Percentiles rank a stretch among this genome's conserved stretches.
Conservation (phyloP, 1,140 invertebrate genomes). For the Drosophila subpulchrella region DNA sequence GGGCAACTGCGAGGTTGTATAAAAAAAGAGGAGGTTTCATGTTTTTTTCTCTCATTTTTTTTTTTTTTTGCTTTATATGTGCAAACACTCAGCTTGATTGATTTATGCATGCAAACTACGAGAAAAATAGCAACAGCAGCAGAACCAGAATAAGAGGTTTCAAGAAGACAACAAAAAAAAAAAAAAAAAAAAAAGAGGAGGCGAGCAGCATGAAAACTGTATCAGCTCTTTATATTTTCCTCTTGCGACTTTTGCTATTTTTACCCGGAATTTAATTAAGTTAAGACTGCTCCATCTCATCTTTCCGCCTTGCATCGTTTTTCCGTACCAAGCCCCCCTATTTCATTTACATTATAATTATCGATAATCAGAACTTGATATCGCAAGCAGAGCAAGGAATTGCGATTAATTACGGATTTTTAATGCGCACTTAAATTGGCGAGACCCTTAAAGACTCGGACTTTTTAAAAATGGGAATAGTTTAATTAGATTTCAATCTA, state of each 20-base stretch:
- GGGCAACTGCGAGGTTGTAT: neutral
- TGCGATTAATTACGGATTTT: neutral
- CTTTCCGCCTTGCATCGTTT: neutral
- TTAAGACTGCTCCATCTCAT: constrained; percentile 4
- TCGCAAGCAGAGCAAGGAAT: neutral
- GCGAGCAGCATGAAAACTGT: constrained; percentile 9
- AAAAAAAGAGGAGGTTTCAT: neutral
- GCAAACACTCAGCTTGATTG: constrained; percentile 72
- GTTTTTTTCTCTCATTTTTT: neutral
- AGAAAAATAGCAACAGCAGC: constrained; percentile 11
- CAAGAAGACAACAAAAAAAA: neutral
- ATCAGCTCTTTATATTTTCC: neutral
- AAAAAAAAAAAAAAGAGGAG: constrained; percentile 1
- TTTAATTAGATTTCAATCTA: no score
- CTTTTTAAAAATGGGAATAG: neutral
- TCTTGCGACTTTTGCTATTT: constrained; percentile 17
- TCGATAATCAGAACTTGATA: neutral
- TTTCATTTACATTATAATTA: no score
- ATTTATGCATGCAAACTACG: constrained; percentile 66
- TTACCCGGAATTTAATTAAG: constrained; percentile 43
- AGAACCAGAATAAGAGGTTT: constrained; percentile 9
- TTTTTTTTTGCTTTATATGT: constrained; percentile 34
- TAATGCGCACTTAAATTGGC: no score
- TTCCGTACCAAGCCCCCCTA: neutral
- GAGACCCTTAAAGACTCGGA: no score